phyloP scores from a whole-genome alignment of 2,888 invertebrate genomes.

The Lepidochrysops patricia region DNA sequence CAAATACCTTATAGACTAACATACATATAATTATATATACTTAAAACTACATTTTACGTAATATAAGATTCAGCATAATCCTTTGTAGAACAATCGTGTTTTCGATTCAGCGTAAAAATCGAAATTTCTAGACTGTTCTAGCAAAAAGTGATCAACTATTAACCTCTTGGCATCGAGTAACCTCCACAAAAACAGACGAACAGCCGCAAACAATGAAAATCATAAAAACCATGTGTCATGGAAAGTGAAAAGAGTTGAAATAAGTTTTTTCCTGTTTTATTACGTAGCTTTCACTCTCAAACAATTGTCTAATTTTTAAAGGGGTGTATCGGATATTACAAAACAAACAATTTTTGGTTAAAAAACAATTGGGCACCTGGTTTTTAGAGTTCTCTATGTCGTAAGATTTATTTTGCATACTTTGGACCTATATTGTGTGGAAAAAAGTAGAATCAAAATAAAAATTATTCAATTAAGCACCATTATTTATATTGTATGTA shows the following conservation, averaged over 20 bases:
- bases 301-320: slow-evolving; percentile 35
- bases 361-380: slow-evolving; percentile 68
- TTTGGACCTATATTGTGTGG: too few species aligned
- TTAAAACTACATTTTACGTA: too few species aligned
- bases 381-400: slow-evolving; percentile 23
- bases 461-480: too few species aligned
- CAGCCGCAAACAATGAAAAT: slow-evolving; percentile 2
- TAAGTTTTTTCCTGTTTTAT: slow-evolving; percentile 18
- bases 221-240: neutral
- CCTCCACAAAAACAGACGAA: slow-evolving; percentile 15
- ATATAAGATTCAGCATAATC: too few species aligned
- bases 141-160: neutral
- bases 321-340: slow-evolving; percentile 51
- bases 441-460: too few species aligned
- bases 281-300: slow-evolving; percentile 51
- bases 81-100: too few species aligned
- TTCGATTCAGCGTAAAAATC: too few species aligned
- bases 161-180: slow-evolving; percentile 1
- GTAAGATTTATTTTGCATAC: too few species aligned
- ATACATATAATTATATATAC: too few species aligned
- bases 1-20: too few species aligned
- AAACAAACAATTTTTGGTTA: slow-evolving; percentile 49
- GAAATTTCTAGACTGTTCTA: slow-evolving; percentile 2
- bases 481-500: too few species aligned
- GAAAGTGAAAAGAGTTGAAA: slow-evolving; percentile 6